Conservation (phyloP, 2,888 invertebrate genomes). For the Lithosia quadra region DNA sequence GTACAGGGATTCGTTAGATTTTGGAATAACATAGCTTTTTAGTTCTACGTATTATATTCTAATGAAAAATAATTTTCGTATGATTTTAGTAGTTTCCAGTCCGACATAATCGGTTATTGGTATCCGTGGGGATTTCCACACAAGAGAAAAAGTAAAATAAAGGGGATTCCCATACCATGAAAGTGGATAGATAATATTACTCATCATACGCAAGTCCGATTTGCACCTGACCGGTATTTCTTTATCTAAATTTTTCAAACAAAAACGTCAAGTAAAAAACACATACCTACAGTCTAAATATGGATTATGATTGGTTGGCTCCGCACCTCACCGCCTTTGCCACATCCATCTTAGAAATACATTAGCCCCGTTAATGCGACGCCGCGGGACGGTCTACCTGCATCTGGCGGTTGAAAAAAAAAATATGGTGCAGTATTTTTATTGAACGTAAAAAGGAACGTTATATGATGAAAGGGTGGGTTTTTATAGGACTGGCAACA, state of each 20-base stretch:
- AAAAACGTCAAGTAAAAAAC: constrained; percentile 1
- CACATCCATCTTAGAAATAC: constrained; percentile 56
- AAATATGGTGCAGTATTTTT: constrained; percentile 23
- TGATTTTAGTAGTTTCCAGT: too few species aligned
- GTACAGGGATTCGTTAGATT: too few species aligned
- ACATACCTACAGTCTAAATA: constrained; percentile 39
- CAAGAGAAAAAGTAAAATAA: too few species aligned
- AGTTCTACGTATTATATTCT: too few species aligned
- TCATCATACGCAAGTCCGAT: too few species aligned
- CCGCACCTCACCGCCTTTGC: constrained; percentile 24
- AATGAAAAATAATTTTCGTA: too few species aligned
- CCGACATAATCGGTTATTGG: too few species aligned
- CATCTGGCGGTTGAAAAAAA: constrained; percentile 41
- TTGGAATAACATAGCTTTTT: too few species aligned
- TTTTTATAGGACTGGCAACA: constrained; percentile 6
- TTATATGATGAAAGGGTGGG: neutral
- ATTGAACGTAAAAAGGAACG: neutral
- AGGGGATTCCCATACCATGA: too few species aligned
- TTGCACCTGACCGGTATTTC: too few species aligned
- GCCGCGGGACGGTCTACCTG: constrained; percentile 50
- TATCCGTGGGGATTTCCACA: too few species aligned
- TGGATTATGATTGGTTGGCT: constrained; percentile 52
- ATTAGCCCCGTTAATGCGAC: constrained; percentile 52
- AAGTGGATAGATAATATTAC: too few species aligned
- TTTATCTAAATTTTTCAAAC: neutral